Base-by-base conservation (phyloP, 1,140 invertebrate species). In the Dendrolimus punctatus region DNA sequence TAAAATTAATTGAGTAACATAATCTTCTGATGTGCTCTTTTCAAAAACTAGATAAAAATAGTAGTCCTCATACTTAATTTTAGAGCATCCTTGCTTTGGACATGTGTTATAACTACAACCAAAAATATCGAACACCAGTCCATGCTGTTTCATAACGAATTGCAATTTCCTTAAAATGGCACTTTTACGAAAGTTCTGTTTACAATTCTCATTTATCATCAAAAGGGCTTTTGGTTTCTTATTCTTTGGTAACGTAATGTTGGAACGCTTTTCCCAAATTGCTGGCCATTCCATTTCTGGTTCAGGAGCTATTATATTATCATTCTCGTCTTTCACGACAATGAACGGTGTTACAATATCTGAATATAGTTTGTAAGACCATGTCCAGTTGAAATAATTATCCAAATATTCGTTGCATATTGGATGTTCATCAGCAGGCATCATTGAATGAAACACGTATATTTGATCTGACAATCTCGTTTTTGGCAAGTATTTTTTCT, bases 21-120 rank as follows among this genome's bases (percentile, higher is more conserved):
- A 93, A 73, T 92, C 91, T 40, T 80, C 71, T 52, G 85, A 83
- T 8, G 85, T 64, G 54, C 88, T 87, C 60, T 91, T 91, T 74
- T 93, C 93, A 51, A 91, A 90, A 0, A 91, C 88, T 50, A 93
- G 77, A 76, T 93, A 93, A 64, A 93, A 94, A 57, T 89, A 91
- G 77, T 93, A 93, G 37, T 88, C 59, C 1, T 83, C 80, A 23
- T 73, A 58, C 5, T 91, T 64, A 5, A 71, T 58, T n/a, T 69
- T 57, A 42, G 85, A 76, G 57, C 89, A 90, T 6, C 57, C 40
- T 23, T 65, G 58, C 6, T 41, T 45, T 0, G 69, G 58, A 66
- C 88, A 90, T 2, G 58, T 55, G 2, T 63, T 23, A 7, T 63
- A 58, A 4, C 86, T 87, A 78, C 94, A 95, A 6, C 94, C 94